Evolutionary conservation across 1,140 invertebrate genomes (phyloP).

Genomic region (Eubasilissa regina): DNA sequence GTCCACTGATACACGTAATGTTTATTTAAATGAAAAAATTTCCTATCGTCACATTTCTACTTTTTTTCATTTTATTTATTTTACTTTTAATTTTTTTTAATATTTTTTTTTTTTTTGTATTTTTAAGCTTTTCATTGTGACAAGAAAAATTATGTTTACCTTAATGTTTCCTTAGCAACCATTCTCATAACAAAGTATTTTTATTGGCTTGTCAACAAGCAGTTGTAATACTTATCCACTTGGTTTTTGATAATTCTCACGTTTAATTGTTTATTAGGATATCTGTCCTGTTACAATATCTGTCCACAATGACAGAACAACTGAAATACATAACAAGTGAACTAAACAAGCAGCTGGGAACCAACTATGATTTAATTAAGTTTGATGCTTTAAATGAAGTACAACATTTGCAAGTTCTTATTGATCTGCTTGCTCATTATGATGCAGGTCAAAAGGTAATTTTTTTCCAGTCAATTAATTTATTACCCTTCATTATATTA

Average conservation of each 20-base stretch:
- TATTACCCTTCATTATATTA: no score
- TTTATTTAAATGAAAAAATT: no score
- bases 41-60: no score
- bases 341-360: conserved; percentile 82
- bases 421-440: conserved; percentile 69
- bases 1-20: no score
- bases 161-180: conserved; percentile 3
- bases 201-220: not conserved
- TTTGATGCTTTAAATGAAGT: conserved; percentile 86
- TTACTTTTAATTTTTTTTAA: no score
- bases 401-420: conserved; percentile 81
- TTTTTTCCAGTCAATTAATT: not conserved
- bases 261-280: no score
- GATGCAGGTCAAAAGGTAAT: conserved; percentile 69
- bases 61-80: no score
- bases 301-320: conserved; percentile 78
- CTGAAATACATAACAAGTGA: conserved; percentile 86
- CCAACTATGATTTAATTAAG: conserved; percentile 87
- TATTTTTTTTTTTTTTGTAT: no score
- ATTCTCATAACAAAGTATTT: conserved; percentile 20
- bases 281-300: no score
- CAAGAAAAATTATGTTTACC: no score
- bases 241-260: no score
- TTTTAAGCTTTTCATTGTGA: no score
- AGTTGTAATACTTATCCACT: not conserved